Percentiles rank a stretch among this genome's conserved stretches.
Evolutionary conservation across 2,797 vertebrate species (phyloP).

Genomic region (Morelia viridis): DNA sequence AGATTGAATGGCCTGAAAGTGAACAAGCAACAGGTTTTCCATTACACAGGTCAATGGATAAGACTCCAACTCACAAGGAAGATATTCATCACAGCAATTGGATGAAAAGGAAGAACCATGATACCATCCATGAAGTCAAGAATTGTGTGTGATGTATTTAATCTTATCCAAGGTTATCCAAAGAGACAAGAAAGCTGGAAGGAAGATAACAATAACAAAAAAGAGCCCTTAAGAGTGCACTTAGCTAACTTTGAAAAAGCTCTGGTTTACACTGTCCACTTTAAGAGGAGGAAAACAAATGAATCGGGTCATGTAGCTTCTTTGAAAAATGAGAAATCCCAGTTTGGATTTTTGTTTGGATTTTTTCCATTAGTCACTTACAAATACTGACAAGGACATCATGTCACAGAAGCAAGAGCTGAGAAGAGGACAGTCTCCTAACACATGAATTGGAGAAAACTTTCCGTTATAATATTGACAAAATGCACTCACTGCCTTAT

Average conservation of each 20-base stretch:
- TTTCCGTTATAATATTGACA: not conserved
- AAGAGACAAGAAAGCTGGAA: constrained; percentile 24
- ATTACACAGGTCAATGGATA: constrained; percentile 7
- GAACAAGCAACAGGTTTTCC: constrained; percentile 28
- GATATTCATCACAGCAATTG: not conserved
- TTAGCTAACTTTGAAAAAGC: constrained; percentile 53
- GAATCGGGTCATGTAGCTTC: constrained; percentile 38
- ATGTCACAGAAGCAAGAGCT: constrained; percentile 1
- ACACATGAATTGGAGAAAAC: not conserved
- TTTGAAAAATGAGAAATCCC: constrained; percentile 27
- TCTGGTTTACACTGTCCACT: not conserved
- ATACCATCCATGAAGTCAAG: constrained; percentile 17
- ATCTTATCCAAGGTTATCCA: constrained; percentile 19
- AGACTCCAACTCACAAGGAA: constrained; percentile 41
- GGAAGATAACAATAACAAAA: constrained; percentile 45
- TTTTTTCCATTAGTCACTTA: constrained; percentile 35
- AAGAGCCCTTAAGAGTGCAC: constrained; percentile 55
- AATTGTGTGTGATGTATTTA: constrained; percentile 3
- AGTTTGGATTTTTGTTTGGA: not conserved
- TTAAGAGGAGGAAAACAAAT: constrained; percentile 50
- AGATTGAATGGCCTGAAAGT: constrained; percentile 16
- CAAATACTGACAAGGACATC: constrained; percentile 21
- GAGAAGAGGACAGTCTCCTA: not conserved
- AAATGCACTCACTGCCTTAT: not conserved
- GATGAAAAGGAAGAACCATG: not conserved